These are phyloP conservation scores for Peromyscus nudipes DNA, from an alignment of 2,797 vertebrate species.

Conservation along the genomic window DNA sequence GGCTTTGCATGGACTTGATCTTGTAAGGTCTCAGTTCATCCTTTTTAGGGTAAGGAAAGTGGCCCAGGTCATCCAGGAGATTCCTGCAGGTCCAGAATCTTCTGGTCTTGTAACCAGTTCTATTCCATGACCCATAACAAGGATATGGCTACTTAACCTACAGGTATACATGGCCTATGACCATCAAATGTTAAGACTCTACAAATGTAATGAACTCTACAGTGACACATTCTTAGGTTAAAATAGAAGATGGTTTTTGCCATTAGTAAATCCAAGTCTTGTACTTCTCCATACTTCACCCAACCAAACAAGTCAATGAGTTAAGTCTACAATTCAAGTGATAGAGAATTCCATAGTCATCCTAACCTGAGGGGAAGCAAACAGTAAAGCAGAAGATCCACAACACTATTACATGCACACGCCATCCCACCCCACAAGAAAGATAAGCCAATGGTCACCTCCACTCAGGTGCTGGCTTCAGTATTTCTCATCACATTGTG, in stretches of 20 bases:
- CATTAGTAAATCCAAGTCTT: conserved; percentile 25
- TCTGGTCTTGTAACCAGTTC: neutral
- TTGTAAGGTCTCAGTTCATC: neutral
- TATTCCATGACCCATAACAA: neutral
- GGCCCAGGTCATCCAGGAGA: neutral
- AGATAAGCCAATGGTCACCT: neutral
- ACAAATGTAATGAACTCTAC: neutral
- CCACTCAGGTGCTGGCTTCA: neutral
- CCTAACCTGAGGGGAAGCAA: neutral
- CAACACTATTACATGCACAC: neutral
- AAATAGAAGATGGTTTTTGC: neutral
- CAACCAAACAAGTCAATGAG: conserved; percentile 20
- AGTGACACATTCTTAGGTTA: neutral
- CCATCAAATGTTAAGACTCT: neutral
- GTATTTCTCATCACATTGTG: neutral
- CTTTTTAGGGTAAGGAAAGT: neutral
- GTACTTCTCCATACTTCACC: conserved; percentile 2
- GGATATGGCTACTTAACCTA: neutral
- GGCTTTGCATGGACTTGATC: neutral
- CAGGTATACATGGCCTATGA: neutral
- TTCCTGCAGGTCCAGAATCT: neutral
- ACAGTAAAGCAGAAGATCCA: neutral
- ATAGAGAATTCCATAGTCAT: neutral
- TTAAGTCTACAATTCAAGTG: neutral
- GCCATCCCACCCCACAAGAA: neutral